Evolutionary conservation across 2,888 invertebrate species (phyloP).

Genomic region (Mesopsocus fuscifrons): DNA sequence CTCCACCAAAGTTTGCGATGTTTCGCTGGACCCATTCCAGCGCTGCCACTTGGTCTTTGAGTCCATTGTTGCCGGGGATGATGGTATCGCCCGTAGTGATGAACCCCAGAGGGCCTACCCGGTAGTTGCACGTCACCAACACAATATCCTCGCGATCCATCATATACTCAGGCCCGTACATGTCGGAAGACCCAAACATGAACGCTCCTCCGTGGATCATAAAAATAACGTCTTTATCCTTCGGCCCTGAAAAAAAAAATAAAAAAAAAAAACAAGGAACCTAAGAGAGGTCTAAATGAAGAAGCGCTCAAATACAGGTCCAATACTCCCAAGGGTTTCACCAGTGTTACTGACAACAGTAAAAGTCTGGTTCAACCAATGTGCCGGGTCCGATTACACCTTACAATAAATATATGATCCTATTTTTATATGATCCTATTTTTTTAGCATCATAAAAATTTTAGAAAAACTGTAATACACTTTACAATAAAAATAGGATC

Average conservation of each 20-base stretch:
- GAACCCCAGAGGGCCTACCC: slow-evolving; percentile 24
- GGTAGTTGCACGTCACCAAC: slow-evolving; percentile 23
- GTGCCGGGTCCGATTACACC: no score
- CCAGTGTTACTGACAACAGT: no score
- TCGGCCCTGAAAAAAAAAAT: not conserved
- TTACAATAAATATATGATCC: no score
- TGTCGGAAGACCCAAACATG: slow-evolving; percentile 39
- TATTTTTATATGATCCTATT: no score
- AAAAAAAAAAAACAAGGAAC: no score
- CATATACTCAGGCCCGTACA: slow-evolving; percentile 35
- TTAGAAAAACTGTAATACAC: no score
- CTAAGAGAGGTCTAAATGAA: no score
- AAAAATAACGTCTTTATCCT: slow-evolving; percentile 24
- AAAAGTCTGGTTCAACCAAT: no score
- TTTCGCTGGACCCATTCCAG: slow-evolving; percentile 22
- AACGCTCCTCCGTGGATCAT: slow-evolving; percentile 31
- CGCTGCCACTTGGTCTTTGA: slow-evolving; percentile 22
- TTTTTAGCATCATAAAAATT: no score
- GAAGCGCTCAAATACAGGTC: no score
- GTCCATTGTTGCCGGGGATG: slow-evolving; percentile 22
- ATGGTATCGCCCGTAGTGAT: slow-evolving; percentile 20
- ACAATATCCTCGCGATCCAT: slow-evolving; percentile 35
- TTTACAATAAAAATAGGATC: no score
- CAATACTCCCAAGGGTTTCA: no score
- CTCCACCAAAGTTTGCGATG: slow-evolving; percentile 21